These are phyloP conservation scores for Pogonomyrmex californicus DNA, from an alignment of 1,140 invertebrate species.

Conservation along the genomic window DNA sequence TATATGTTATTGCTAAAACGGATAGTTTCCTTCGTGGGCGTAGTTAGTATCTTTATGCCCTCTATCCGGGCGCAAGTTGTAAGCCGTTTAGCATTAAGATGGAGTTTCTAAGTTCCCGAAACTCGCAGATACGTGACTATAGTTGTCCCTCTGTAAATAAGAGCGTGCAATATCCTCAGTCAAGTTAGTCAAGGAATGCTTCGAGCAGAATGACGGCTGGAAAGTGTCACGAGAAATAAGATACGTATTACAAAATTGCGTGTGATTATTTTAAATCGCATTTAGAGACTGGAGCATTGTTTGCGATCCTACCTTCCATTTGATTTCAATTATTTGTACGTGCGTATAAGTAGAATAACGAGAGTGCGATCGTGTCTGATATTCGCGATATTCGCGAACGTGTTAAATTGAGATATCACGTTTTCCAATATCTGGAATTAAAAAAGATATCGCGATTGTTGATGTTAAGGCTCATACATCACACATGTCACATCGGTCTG, in stretches of 20 bases:
- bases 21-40: slow-evolving; percentile 49
- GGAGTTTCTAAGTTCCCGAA: slow-evolving; percentile 56
- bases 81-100: slow-evolving; percentile 62
- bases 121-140: slow-evolving; percentile 42
- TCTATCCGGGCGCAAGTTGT: slow-evolving; percentile 50
- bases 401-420: not conserved
- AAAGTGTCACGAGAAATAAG: not conserved
- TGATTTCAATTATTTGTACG: not conserved
- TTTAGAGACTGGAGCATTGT: not conserved
- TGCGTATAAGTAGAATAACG: not conserved
- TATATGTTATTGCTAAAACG: slow-evolving; percentile 43
- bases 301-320: not conserved
- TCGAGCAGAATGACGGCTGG: not conserved
- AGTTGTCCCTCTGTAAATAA: slow-evolving; percentile 54
- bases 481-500: not conserved
- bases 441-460: not conserved
- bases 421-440: not conserved
- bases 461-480: not conserved
- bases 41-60: slow-evolving; percentile 60
- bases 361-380: not conserved
- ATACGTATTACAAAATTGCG: not conserved
- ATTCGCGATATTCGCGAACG: not conserved
- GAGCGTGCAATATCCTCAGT: slow-evolving; percentile 42
- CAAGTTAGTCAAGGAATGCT: slow-evolving; percentile 16
- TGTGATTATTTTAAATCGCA: not conserved